A percentile compares a stretch with the other conserved stretches of the same genome.
phyloP scores from a whole-genome alignment of 2,888 invertebrate genomes.

The Macrosiphum euphorbiae region DNA sequence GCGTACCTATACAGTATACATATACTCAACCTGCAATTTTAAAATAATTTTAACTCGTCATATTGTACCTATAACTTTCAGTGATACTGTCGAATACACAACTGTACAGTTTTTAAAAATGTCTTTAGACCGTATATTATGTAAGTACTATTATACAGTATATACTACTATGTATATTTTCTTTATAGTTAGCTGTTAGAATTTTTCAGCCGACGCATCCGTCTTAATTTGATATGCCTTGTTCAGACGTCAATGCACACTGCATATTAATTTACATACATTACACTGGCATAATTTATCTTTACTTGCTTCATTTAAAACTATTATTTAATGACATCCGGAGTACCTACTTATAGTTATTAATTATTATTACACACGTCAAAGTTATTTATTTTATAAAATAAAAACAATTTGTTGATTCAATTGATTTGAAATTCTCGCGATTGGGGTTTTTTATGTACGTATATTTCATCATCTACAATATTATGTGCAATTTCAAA shows the following conservation, averaged over 20 bases:
- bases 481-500: not conserved
- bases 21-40: not conserved
- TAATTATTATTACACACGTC: not conserved
- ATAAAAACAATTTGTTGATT: not conserved
- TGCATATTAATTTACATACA: conserved; percentile 20
- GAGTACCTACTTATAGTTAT: not conserved
- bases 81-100: not conserved
- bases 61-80: not conserved
- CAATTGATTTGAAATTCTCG: not conserved
- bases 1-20: not conserved
- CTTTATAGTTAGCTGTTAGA: not conserved
- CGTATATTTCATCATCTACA: not conserved
- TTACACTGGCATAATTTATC: not conserved
- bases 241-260: not conserved
- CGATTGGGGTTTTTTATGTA: not conserved
- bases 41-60: not conserved
- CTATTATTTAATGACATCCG: conserved; percentile 14
- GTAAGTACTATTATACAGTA: too few relatives aligned
- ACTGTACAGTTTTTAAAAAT: too few relatives aligned
- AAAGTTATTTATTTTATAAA: not conserved
- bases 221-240: not conserved
- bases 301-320: not conserved
- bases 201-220: not conserved
- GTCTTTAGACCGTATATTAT: too few relatives aligned
- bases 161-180: not conserved